Conservation (phyloP, 2,797 vertebrate species). For the Chaetophractus vellerosus region DNA sequence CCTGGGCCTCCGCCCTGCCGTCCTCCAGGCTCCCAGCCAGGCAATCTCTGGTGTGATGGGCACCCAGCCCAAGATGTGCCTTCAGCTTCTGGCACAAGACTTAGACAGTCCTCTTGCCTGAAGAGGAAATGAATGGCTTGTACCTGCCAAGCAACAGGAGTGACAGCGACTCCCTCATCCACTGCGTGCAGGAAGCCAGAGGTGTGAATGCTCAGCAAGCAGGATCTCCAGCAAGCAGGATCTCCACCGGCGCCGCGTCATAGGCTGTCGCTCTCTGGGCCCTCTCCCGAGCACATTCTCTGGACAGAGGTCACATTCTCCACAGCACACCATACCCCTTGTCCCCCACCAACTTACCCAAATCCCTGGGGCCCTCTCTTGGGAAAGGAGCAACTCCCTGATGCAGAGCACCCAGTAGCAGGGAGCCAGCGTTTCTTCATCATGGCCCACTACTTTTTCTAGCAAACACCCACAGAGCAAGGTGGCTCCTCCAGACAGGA, state of each 20-base stretch:
- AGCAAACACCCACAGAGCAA: neutral
- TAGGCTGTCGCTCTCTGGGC: too few relatives aligned
- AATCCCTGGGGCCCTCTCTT: neutral
- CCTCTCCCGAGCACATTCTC: too few relatives aligned
- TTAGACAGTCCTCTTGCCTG: neutral
- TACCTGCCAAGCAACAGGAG: conserved; percentile 55
- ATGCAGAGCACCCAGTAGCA: neutral
- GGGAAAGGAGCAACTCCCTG: neutral
- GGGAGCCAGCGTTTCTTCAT: fast-evolving
- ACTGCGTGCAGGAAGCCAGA: fast-evolving
- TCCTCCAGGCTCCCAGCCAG: too few relatives aligned
- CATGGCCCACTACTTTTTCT: too few relatives aligned
- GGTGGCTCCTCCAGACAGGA: neutral
- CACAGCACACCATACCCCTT: fast-evolving
- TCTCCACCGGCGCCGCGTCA: too few relatives aligned
- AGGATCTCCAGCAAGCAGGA: too few relatives aligned
- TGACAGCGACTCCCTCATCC: neutral
- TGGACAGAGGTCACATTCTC: too few relatives aligned
- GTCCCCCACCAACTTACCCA: too few relatives aligned
- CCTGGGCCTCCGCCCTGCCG: too few relatives aligned
- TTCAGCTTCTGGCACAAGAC: neutral
- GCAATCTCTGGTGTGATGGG: neutral
- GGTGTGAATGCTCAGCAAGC: too few relatives aligned
- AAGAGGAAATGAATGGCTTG: conserved; percentile 1
- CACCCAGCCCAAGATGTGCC: neutral